A percentile compares a stretch with the other conserved stretches of the same genome.
Evolutionary conservation across 2,113 vertebrate genomes (phyloP).

Genomic region (Mionectes macconnelli): DNA sequence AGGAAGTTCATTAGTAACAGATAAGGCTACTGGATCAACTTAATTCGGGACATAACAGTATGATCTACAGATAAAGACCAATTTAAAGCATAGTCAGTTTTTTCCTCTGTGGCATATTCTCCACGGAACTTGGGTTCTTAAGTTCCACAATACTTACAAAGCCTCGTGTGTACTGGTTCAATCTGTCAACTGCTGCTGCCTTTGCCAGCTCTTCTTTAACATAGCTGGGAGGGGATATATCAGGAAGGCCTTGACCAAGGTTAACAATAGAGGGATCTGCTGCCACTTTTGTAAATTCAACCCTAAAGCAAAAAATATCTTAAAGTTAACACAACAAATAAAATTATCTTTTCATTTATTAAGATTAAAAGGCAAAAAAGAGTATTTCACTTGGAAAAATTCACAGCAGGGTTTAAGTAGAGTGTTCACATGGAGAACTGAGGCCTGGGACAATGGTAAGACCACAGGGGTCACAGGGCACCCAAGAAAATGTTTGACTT

Average conservation of each 20-base stretch:
- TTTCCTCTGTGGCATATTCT: not conserved
- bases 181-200: slow-evolving; percentile 75
- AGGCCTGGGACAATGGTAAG: not conserved
- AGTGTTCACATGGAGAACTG: not conserved
- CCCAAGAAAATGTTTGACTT: not conserved
- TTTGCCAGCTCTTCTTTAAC: slow-evolving; percentile 86
- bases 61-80: not conserved
- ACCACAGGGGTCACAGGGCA: not conserved
- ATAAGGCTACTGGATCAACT: not conserved
- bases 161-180: slow-evolving; percentile 95
- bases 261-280: slow-evolving; percentile 90
- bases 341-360: not conserved
- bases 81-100: not conserved
- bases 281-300: slow-evolving; percentile 87
- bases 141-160: slow-evolving; percentile 81
- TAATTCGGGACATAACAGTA: not conserved
- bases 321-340: not conserved
- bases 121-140: not conserved
- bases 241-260: slow-evolving; percentile 91
- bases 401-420: not conserved
- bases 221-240: slow-evolving; percentile 88
- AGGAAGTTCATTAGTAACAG: not conserved
- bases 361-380: not conserved
- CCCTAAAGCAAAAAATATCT: slow-evolving; percentile 72
- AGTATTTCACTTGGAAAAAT: not conserved